Evolutionary conservation across 2,113 vertebrate species (phyloP).

Genomic region (Uria lomvia): DNA sequence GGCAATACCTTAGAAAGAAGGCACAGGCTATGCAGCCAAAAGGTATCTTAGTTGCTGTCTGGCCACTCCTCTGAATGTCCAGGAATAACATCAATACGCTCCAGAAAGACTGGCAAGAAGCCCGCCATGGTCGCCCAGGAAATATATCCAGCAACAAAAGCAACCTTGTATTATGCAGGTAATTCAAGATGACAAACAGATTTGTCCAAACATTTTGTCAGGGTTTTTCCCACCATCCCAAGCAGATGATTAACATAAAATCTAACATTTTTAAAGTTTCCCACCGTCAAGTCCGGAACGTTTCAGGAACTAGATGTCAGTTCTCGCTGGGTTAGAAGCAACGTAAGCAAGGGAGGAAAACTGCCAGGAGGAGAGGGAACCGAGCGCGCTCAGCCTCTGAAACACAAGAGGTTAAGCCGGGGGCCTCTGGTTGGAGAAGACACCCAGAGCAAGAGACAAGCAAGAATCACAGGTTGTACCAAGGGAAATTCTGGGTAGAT

Average conservation of each 20-base stretch:
- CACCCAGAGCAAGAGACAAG: background rate
- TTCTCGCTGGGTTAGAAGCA: background rate
- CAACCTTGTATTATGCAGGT: background rate
- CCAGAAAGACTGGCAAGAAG: background rate
- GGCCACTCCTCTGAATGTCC: background rate
- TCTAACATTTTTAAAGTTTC: background rate
- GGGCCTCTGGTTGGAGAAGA: background rate
- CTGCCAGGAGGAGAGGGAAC: background rate
- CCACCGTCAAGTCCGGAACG: conserved; percentile 8
- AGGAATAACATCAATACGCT: background rate
- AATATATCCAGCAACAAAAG: background rate
- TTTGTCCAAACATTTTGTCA: background rate
- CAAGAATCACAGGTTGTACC: background rate
- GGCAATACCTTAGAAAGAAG: background rate
- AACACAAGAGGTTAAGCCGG: background rate
- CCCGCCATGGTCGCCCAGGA: background rate
- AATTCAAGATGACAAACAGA: background rate
- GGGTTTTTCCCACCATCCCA: background rate
- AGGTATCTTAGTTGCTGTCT: background rate
- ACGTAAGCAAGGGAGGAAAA: background rate
- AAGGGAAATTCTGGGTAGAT: background rate
- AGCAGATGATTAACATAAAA: background rate
- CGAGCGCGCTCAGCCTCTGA: background rate
- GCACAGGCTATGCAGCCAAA: background rate
- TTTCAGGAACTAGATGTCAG: conserved; percentile 38